Evolutionary conservation across 2,113 vertebrate genomes (phyloP).

Genomic region (Oophaga pumilio): DNA sequence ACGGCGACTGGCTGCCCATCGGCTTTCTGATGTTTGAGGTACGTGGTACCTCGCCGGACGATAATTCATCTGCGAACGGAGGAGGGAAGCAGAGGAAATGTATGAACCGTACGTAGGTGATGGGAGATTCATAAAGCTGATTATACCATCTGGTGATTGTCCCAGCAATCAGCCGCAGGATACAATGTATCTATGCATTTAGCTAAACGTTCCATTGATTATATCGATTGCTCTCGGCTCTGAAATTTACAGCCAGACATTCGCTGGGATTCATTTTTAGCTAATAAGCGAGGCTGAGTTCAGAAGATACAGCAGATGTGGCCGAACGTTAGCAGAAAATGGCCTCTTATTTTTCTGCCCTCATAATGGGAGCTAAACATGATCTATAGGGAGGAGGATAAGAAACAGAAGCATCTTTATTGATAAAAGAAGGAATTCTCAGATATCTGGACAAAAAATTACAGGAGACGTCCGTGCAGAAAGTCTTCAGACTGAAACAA

Average conservation of each 20-base stretch:
- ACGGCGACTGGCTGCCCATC: slow-evolving; percentile 6
- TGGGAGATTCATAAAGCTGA: neutral
- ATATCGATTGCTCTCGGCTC: slow-evolving; percentile 26
- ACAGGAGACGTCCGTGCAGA: too few relatives aligned
- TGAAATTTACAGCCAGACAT: neutral
- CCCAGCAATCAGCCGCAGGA: neutral
- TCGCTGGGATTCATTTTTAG: slow-evolving; percentile 2
- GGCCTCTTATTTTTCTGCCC: neutral
- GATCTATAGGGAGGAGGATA: too few relatives aligned
- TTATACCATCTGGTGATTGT: neutral
- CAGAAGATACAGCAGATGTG: neutral
- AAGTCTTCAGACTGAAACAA: too few relatives aligned
- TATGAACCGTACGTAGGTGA: neutral
- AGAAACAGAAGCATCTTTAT: too few relatives aligned
- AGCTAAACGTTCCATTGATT: slow-evolving; percentile 34
- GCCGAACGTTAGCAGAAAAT: neutral
- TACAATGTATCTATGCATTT: slow-evolving; percentile 19
- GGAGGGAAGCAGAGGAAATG: neutral
- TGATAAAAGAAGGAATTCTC: too few relatives aligned
- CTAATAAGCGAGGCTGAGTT: neutral
- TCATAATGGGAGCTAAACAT: neutral
- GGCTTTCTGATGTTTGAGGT: slow-evolving; percentile 17
- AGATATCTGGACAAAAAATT: too few relatives aligned
- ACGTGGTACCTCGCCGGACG: neutral
- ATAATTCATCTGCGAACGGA: neutral